Evolutionary conservation across 1,140 invertebrate species (phyloP), one percentile per base, ranked within the genome.

Genomic region (Bradynema listronoti): DNA sequence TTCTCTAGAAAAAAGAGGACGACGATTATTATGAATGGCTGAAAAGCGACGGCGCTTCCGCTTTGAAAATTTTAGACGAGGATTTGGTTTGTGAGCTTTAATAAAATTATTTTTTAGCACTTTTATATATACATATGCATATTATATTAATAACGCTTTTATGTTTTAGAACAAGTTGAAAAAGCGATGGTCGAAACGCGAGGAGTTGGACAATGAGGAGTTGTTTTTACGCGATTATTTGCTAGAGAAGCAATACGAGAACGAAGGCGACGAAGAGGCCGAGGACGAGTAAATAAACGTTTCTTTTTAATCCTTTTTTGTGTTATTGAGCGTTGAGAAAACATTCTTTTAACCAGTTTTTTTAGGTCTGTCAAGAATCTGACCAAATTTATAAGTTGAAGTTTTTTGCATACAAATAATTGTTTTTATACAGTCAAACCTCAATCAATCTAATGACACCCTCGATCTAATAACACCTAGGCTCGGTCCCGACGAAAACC

Each of bases 181-280:
- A 61, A 84, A 89, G 34, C 87, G 86, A 78, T 95, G 91, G 91
- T 39, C 61, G 25, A 19, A 33, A 32, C 86, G 87, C 33, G 85
- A 87, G 61, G 85, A 87, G 61, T 80, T 95, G 22, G 85, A 87
- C 75, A 81, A 86, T 64, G 85, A 84, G 49, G 92, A 97, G 79
- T 85, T 87, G 57, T 96, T 92, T 79, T 80, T 97, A 0, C 84
- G 87, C 46, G 91, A 96, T 81, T 96, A 89, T 75, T 85, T 97
- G 72, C 80, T 95, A 14, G 89, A 94, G 76, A 89, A 91, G 79
- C 85, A 83, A 79, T 88, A 85, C 64, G 59, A 81, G 4, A 69
- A 84, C 30, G 85, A 86, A 0, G 82, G 83, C 36, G 84, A 85
- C 19, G 81, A 84, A 56, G 80, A 80, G 2, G 27, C n/a, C 2